Evolutionary conservation across 2,113 vertebrate species (phyloP).

Genomic region (Pyrgilauda ruficollis): DNA sequence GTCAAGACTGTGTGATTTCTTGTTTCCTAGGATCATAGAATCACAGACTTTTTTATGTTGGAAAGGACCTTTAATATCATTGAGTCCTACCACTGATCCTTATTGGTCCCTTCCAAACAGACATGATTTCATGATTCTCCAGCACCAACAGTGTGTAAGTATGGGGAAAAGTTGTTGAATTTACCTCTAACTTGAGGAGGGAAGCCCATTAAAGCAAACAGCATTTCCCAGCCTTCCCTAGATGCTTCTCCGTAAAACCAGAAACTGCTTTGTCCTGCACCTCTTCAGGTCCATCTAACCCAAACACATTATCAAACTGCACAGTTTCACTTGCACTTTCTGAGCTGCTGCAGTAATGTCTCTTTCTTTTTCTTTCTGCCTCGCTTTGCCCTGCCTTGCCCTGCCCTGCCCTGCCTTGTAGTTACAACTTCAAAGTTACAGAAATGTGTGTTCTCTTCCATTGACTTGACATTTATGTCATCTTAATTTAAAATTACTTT

Average conservation of each 20-base stretch:
- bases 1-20: not conserved
- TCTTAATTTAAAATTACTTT: not conserved
- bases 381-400: too few relatives aligned
- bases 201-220: not conserved
- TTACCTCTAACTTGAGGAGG: not conserved
- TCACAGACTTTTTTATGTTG: not conserved
- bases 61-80: not conserved
- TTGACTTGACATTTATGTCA: not conserved
- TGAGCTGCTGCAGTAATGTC: not conserved
- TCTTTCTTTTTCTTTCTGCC: too few relatives aligned
- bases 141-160: not conserved
- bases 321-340: not conserved
- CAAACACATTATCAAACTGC: not conserved
- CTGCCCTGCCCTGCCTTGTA: too few relatives aligned
- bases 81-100: not conserved
- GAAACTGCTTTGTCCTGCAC: not conserved
- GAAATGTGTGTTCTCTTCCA: not conserved
- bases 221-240: not conserved
- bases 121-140: not conserved
- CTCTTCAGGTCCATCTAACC: not conserved
- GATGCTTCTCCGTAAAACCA: not conserved
- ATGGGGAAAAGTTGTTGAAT: not conserved
- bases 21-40: not conserved
- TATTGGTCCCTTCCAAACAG: not conserved
- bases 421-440: not conserved